Base-by-base conservation (phyloP, 2,888 invertebrate genomes). In the Darwinula stevensoni region DNA sequence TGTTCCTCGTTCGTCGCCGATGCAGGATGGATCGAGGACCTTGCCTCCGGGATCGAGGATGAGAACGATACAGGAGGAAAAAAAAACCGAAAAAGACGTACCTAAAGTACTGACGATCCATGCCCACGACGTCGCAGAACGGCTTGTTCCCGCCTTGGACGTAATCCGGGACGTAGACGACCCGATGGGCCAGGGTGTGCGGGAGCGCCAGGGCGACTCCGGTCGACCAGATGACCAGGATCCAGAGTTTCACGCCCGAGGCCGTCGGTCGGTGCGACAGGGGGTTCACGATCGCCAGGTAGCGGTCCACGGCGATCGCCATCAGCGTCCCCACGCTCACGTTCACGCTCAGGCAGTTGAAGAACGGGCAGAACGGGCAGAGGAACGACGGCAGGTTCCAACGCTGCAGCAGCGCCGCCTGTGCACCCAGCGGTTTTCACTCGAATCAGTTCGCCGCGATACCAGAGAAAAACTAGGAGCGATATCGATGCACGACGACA, bases 241-340 rank as follows among this genome's bases (percentile, higher is more conserved):
- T 67, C 36, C 69, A 60, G 34, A 70, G 57, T 52, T 70, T 68
- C 3, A 73, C 72, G 34, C 66, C 54, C 33, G 63, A 57, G 45
- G 69, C 71, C 1, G 71, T 67, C 66, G 62, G 13, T 70, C 67
- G 48, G 42, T 51, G 43, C 9, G 12, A 6, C 17, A 54, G 42
- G 1, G 53, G 53, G 33, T 51, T 45, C 15, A 54, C 39, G 13
- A 54, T 49, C 4, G 52, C 52, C 16, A 47, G 46, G 40, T 53
- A 54, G 15, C 80, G 60, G 52, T 82, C 80, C 34, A 78, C 62
- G 1, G 80, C 75, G 35, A 80, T 76, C 32, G 74, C 74, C 9
- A 75, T 75, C 14, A 82, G 53, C 0, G 80, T 80, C 46, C 78
- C 73, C 17, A 82, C 72, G 41, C 74, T 74, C n/a, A 80, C 76